Evolutionary conservation across 2,113 vertebrate species (phyloP).

Genomic region (Saccopteryx leptura): DNA sequence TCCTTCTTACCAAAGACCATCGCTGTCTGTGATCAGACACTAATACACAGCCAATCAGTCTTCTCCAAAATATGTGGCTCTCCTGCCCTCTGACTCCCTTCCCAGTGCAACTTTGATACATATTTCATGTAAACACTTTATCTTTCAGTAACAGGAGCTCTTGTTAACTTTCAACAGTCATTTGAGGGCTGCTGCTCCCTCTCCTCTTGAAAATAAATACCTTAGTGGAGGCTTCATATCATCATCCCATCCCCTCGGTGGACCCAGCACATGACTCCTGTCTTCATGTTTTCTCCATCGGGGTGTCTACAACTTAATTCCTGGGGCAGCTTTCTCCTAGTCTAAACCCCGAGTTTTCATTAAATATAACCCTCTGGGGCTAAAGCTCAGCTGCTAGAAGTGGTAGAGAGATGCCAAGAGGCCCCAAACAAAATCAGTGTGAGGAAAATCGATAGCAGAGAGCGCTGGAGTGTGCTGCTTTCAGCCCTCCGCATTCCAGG

Average conservation of each 20-base stretch:
- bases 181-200: background rate
- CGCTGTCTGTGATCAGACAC: background rate
- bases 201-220: conserved; percentile 68
- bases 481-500: conserved; percentile 60
- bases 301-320: conserved; percentile 66
- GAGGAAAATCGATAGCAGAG: conserved; percentile 73
- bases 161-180: conserved; percentile 52
- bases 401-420: conserved; percentile 72
- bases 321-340: conserved; percentile 66
- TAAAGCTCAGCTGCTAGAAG: conserved; percentile 67
- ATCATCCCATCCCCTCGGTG: conserved; percentile 1
- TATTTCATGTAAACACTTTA: conserved; percentile 62
- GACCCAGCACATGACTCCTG: background rate
- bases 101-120: conserved; percentile 39
- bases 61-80: conserved; percentile 16
- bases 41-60: background rate
- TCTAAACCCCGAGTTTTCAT: conserved; percentile 76
- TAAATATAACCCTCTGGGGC: conserved; percentile 77
- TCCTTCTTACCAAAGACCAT: background rate
- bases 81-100: background rate
- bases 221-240: conserved; percentile 36
- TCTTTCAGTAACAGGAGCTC: conserved; percentile 60
- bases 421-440: conserved; percentile 66
- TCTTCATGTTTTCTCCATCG: conserved; percentile 68
- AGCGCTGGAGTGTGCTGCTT: conserved; percentile 35